phyloP scores from a whole-genome alignment of 2,888 invertebrate genomes.

The Criorhina ranunculi region DNA sequence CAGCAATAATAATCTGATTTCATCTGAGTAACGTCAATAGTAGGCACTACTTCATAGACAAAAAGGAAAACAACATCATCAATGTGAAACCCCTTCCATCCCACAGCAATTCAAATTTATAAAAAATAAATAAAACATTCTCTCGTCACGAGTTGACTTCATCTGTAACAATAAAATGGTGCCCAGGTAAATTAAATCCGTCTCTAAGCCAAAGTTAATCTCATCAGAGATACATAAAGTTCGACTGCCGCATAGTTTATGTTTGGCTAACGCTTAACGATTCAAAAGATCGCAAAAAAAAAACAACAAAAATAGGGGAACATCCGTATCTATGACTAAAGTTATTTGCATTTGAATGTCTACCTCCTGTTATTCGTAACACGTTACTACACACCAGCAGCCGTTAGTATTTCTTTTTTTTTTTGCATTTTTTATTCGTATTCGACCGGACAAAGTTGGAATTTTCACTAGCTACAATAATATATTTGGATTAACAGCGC shows the following conservation, averaged over 20 bases:
- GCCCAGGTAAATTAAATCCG: constrained; percentile 38
- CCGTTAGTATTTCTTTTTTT: background rate
- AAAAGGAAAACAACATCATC: no score
- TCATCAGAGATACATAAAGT: constrained; percentile 12
- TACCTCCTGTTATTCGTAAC: background rate
- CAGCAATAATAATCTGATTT: no score
- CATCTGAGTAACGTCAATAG: no score
- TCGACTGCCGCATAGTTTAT: constrained; percentile 23
- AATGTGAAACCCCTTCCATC: no score
- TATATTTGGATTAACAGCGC: constrained; percentile 70
- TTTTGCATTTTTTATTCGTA: background rate
- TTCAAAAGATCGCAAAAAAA: constrained; percentile 1
- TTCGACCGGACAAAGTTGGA: constrained; percentile 15
- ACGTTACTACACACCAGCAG: constrained; percentile 10
- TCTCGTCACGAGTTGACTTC: background rate
- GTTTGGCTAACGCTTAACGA: constrained; percentile 14
- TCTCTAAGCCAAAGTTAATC: constrained; percentile 46
- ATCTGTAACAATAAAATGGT: background rate
- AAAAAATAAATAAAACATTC: no score
- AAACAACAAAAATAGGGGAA: background rate
- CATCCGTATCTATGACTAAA: constrained; percentile 3
- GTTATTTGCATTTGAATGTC: constrained; percentile 28
- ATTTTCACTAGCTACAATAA: constrained; percentile 41
- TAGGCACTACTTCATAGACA: no score
- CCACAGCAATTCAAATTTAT: no score